A percentile compares a stretch with the other conserved stretches of the same genome.
These are phyloP conservation scores for Pristionchus japonicus DNA, from an alignment of 2,888 invertebrate genomes.

Conservation along the genomic window DNA sequence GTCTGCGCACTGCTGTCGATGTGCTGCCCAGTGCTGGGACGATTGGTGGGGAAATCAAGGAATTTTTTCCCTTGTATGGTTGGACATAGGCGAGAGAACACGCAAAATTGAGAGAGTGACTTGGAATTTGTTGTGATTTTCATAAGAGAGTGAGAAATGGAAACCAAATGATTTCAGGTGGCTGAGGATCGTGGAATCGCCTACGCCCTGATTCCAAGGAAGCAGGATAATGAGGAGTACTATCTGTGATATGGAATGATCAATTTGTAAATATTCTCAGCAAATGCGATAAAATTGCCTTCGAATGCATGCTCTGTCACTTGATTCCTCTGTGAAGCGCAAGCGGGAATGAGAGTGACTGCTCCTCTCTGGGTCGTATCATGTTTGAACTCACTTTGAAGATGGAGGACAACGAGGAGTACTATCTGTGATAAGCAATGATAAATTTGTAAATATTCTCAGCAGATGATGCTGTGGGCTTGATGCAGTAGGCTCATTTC, in stretches of 20 bases:
- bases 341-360: not conserved
- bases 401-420: no score
- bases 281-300: not conserved
- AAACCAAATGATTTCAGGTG: not conserved
- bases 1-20: conserved; percentile 52
- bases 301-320: not conserved
- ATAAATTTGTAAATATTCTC: no score
- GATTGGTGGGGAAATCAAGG: conserved; percentile 47
- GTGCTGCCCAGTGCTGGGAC: conserved; percentile 53
- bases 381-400: no score
- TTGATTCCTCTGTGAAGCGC: not conserved
- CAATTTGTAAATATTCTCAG: not conserved
- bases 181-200: conserved; percentile 39
- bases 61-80: no score
- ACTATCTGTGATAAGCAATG: no score
- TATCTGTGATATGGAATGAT: conserved; percentile 41
- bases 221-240: conserved; percentile 21
- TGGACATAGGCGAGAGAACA: not conserved
- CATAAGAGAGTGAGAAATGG: no score
- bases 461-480: no score
- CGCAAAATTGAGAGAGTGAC: no score
- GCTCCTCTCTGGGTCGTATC: no score
- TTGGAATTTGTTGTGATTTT: no score
- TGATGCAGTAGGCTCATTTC: no score
- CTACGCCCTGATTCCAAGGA: conserved; percentile 16